Conservation (phyloP, 64 coral and sea anemone genomes). For the Orbicella faveolata region DNA sequence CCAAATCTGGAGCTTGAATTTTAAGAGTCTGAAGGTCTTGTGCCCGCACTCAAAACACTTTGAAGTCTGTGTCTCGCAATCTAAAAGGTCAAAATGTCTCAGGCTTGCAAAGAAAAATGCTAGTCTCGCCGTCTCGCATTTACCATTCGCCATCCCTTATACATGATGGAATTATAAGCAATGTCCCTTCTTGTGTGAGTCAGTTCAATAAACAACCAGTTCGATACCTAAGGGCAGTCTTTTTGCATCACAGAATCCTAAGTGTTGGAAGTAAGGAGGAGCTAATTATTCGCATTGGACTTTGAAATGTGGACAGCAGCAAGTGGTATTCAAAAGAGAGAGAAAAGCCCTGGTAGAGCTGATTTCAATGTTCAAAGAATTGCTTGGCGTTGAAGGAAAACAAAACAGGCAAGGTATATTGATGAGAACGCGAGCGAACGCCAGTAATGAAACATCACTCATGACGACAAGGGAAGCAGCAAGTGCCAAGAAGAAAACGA, state of each 20-base stretch:
- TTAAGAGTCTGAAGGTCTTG: too few relatives aligned
- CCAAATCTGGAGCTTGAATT: too few relatives aligned
- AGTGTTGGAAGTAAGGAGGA: constrained; percentile 32
- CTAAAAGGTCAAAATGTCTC: too few relatives aligned
- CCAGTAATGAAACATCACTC: constrained; percentile 37
- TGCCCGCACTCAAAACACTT: too few relatives aligned
- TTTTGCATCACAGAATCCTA: constrained; percentile 32
- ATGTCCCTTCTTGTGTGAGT: constrained; percentile 34
- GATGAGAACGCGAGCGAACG: constrained; percentile 34
- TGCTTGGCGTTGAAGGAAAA: constrained; percentile 14
- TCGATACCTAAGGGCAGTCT: constrained; percentile 22
- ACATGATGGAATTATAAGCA: constrained; percentile 23
- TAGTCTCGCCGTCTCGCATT: too few relatives aligned
- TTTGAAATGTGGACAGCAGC: constrained; percentile 41
- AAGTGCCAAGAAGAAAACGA: constrained; percentile 2
- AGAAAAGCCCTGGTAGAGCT: constrained; percentile 43
- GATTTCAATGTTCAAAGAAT: constrained; percentile 43
- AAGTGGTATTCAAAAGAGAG: constrained; percentile 41
- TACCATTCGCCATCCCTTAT: neutral
- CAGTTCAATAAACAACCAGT: constrained; percentile 34
- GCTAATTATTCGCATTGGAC: constrained; percentile 22
- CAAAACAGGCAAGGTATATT: constrained; percentile 22
- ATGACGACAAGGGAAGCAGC: constrained; percentile 43
- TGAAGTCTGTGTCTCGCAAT: too few relatives aligned
- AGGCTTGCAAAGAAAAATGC: too few relatives aligned